Percentiles rank a stretch among this genome's conserved stretches.
Evolutionary conservation across 2,888 invertebrate genomes (phyloP).

Genomic region (Palloptera scutellata): DNA sequence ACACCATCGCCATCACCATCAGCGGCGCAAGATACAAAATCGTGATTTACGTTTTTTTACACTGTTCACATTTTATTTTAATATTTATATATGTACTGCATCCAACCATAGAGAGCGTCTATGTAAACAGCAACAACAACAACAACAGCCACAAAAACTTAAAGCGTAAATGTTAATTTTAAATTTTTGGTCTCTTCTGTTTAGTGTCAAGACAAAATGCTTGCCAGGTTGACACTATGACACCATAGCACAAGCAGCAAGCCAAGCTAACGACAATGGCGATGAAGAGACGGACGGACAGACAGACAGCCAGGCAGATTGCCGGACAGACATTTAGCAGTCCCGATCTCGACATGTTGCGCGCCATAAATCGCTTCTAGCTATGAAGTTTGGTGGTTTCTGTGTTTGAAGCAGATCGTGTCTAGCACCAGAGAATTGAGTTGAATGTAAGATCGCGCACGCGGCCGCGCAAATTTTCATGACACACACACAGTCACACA

Average conservation of each 20-base stretch:
- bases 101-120: slow-evolving; percentile 1
- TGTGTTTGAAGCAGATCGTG: slow-evolving; percentile 29
- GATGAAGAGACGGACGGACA: slow-evolving; percentile 4
- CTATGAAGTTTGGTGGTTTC: slow-evolving; percentile 14
- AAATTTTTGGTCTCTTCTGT: slow-evolving; percentile 12
- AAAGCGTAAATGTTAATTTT: slow-evolving; percentile 6
- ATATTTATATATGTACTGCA: background rate
- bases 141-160: background rate
- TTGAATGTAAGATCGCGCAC: background rate
- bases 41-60: slow-evolving; percentile 32
- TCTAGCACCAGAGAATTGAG: slow-evolving; percentile 16
- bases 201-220: slow-evolving; percentile 33
- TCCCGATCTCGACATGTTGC: slow-evolving; percentile 12
- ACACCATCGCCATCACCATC: slow-evolving; percentile 10
- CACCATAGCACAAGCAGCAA: slow-evolving; percentile 15
- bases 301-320: slow-evolving; percentile 1
- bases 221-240: slow-evolving; percentile 33
- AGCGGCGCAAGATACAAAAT: slow-evolving; percentile 20
- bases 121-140: no score
- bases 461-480: background rate
- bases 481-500: background rate
- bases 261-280: background rate
- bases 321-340: background rate
- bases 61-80: background rate
- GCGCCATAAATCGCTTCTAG: slow-evolving; percentile 31